Percentiles rank a stretch among this genome's conserved stretches.
phyloP scores from a whole-genome alignment of 2,888 invertebrate species.

The Graphium colonna region DNA sequence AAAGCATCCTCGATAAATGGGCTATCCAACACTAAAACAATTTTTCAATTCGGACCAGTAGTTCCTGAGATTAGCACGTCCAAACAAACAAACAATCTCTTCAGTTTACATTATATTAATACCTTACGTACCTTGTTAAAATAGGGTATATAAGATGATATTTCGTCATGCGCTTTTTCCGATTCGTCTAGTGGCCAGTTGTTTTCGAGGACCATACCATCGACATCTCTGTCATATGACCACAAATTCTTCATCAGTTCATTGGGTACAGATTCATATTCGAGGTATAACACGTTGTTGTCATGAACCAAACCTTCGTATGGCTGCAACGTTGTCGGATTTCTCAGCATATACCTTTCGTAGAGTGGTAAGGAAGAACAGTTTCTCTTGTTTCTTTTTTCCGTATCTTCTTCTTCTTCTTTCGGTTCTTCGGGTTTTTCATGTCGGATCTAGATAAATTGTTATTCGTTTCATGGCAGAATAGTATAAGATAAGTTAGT shows the following conservation, averaged over 20 bases:
- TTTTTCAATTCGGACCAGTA: too few relatives aligned
- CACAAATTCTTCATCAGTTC: conserved; percentile 49
- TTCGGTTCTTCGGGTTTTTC: conserved; percentile 25
- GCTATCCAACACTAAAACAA: too few relatives aligned
- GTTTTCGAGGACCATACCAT: conserved; percentile 73
- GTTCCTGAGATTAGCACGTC: too few relatives aligned
- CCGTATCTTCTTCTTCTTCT: conserved; percentile 27
- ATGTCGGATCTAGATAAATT: conserved; percentile 38
- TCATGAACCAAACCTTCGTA: conserved; percentile 46
- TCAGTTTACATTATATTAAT: too few relatives aligned
- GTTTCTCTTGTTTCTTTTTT: conserved; percentile 19
- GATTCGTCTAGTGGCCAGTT: conserved; percentile 77
- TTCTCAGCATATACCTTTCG: conserved; percentile 36
- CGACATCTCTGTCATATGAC: conserved; percentile 37
- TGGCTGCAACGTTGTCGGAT: conserved; percentile 32
- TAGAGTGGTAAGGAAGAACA: conserved; percentile 28
- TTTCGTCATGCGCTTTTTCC: conserved; percentile 50
- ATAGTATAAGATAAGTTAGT: too few relatives aligned
- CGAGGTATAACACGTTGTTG: conserved; percentile 50
- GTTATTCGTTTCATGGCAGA: too few relatives aligned
- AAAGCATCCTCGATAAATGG: too few relatives aligned
- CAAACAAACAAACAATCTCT: too few relatives aligned
- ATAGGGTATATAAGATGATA: conserved; percentile 64
- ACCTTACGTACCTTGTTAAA: conserved; percentile 62
- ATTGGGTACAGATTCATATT: conserved; percentile 39